Evolutionary conservation across 1,140 invertebrate species (phyloP).

Genomic region (Sminthurinus signatus): DNA sequence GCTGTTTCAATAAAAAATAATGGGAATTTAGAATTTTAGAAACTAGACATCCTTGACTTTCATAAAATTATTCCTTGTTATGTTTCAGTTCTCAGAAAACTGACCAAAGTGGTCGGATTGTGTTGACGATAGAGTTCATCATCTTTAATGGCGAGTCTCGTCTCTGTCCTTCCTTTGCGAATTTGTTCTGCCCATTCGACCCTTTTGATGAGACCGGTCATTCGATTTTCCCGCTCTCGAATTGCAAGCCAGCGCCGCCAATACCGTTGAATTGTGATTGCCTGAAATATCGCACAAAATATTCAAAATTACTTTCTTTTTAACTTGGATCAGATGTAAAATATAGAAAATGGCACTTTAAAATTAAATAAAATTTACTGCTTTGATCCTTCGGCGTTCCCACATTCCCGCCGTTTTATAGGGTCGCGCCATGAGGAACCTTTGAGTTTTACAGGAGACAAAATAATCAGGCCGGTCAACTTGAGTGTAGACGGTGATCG

Average conservation of each 20-base stretch:
- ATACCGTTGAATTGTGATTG: slow-evolving; percentile 33
- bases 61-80: no score
- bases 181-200: slow-evolving; percentile 37
- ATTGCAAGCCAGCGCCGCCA: slow-evolving; percentile 35
- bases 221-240: slow-evolving; percentile 18
- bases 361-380: neutral
- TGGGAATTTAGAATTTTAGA: no score
- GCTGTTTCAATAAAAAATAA: no score
- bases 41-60: no score
- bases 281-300: slow-evolving; percentile 15
- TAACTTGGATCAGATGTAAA: no score
- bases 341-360: neutral
- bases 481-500: slow-evolving; percentile 24
- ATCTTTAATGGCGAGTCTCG: slow-evolving; percentile 26
- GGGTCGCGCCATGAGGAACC: neutral
- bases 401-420: slow-evolving; percentile 13
- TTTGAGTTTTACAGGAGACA: slow-evolving; percentile 11
- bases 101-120: slow-evolving; percentile 29
- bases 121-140: slow-evolving; percentile 36
- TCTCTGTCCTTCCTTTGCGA: slow-evolving; percentile 30
- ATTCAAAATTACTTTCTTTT: neutral
- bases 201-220: slow-evolving; percentile 24
- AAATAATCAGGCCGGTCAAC: slow-evolving; percentile 28
- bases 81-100: no score
- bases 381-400: slow-evolving; percentile 9